A percentile compares a stretch with the other conserved stretches of the same genome.
phyloP scores from a whole-genome alignment of 2,797 vertebrate genomes.

The Intellagama lesueurii region DNA sequence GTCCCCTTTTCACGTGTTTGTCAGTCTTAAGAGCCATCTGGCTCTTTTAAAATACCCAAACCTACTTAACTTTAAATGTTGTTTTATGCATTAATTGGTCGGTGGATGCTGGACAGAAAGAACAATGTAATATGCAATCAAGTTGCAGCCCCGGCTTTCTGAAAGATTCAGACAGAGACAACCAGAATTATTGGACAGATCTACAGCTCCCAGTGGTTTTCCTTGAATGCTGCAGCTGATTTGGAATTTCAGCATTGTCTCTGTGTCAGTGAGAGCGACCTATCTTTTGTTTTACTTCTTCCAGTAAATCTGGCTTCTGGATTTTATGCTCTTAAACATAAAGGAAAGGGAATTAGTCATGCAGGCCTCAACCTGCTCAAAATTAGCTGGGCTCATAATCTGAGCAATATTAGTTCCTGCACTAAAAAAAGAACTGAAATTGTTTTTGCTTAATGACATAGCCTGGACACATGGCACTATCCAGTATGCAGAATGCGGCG shows the following conservation, averaged over 20 bases:
- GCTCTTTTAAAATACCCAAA: background rate
- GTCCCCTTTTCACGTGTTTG: background rate
- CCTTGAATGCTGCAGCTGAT: background rate
- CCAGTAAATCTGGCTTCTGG: conserved; percentile 14
- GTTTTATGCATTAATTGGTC: conserved; percentile 9
- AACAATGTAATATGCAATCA: background rate
- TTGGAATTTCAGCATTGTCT: conserved; percentile 7
- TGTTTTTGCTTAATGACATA: background rate
- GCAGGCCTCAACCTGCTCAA: background rate
- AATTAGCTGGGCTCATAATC: background rate
- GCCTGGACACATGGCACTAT: too few relatives aligned
- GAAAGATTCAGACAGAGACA: background rate
- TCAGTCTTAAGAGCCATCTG: conserved; percentile 17
- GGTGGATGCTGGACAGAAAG: background rate
- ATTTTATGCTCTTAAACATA: background rate
- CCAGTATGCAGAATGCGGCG: too few relatives aligned
- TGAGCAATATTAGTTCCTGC: background rate
- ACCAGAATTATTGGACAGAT: background rate
- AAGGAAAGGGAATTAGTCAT: background rate
- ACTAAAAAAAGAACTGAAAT: background rate
- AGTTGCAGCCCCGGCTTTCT: background rate
- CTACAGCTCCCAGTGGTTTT: background rate
- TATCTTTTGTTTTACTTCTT: background rate
- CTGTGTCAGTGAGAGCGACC: background rate
- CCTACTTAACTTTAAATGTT: background rate